Evolutionary conservation across 2,113 vertebrate genomes (phyloP).

Genomic region (Anguilla japonica): DNA sequence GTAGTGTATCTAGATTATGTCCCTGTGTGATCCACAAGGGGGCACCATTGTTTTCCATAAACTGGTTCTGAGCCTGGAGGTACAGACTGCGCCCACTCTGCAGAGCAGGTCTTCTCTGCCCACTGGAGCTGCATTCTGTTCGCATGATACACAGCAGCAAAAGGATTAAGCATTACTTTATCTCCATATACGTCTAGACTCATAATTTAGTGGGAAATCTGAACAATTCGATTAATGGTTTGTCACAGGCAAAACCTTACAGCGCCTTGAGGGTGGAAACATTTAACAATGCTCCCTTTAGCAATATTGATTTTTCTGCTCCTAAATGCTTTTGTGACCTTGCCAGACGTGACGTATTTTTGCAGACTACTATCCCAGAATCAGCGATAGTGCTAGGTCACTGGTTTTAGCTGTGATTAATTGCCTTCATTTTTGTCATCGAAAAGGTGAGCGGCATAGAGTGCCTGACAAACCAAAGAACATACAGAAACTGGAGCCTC

Average conservation of each 20-base stretch:
- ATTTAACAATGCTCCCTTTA: constrained; percentile 11
- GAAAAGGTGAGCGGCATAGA: not conserved
- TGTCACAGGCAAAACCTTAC: not conserved
- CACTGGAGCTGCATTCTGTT: not conserved
- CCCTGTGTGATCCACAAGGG: constrained; percentile 56
- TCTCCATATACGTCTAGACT: not conserved
- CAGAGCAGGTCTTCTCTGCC: not conserved
- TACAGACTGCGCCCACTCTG: not conserved
- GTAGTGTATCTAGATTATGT: constrained; percentile 32
- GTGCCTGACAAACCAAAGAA: constrained; percentile 13
- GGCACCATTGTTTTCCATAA: constrained; percentile 51
- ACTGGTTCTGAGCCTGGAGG: not conserved
- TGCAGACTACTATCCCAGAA: not conserved
- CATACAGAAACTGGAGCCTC: not conserved
- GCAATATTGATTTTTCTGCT: constrained; percentile 21
- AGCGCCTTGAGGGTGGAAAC: constrained; percentile 1
- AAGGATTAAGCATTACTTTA: not conserved
- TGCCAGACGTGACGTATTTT: constrained; percentile 1
- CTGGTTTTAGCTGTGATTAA: constrained; percentile 2
- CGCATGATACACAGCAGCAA: not conserved
- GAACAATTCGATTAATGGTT: not conserved
- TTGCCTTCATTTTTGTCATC: not conserved
- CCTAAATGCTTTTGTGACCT: constrained; percentile 8
- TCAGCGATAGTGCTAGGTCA: not conserved
- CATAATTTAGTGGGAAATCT: not conserved